Evolutionary conservation across 2,888 invertebrate genomes (phyloP), one percentile per base, ranked within the genome.

Genomic region (Calliopum simillimum): DNA sequence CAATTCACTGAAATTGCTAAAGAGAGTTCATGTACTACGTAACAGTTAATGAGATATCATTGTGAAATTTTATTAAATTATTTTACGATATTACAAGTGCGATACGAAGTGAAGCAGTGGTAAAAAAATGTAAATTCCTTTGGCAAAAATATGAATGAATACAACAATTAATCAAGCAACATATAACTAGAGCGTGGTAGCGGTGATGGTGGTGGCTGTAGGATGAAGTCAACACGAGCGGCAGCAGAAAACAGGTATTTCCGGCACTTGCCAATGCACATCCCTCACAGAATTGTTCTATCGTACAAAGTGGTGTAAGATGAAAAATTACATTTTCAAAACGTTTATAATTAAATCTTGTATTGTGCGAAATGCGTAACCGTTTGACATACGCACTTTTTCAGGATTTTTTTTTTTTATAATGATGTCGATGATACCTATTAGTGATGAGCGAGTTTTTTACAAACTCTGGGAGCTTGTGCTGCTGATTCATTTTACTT

Each of bases 281-380:
- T n/a, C 21, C 55, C 55, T 16, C 4, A 2, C 55, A 25, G 14
- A 21, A 11, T 4, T 19, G 25, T 21, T 23, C 12, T 21, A 12
- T 4, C 12, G 13, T 19, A 8, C 43, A 41, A 33, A 2, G 2
- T 8, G 46, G 14, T 2, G 46, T 11, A n/a, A 13, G 21, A 61
- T 44, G 44, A 19, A 61, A 58, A 61, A 61, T 61, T 61, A 46
- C 19, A 44, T 44, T 61, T 61, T 44, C 19, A 61, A 61, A 46
- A 61, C 21, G 46, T 61, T 61, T 61, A 61, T 61, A 61, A 61
- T 61, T 61, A 61, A 61, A 61, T 61, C 13, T 46, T 61, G 43
- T 23, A 23, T 4, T 44, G 46, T 13, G 46, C 23, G 58, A 58
- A 58, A 58, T 14, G 33, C 41, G 58, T 19, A 56, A 56, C 55